Conservation (phyloP, 1,140 invertebrate genomes). For the Nylanderia fulva region DNA sequence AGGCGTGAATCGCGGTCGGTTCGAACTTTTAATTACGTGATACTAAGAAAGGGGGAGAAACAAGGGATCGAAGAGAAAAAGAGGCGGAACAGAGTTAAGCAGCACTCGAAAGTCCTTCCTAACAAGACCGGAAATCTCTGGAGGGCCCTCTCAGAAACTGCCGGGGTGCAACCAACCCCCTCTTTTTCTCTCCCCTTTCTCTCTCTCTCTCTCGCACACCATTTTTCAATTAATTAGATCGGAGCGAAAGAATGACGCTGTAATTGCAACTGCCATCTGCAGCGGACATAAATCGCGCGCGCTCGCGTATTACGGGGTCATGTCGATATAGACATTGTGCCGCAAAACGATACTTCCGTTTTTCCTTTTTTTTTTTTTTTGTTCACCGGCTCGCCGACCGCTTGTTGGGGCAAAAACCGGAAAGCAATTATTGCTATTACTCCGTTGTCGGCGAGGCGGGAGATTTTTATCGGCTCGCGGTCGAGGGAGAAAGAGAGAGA, state of each 20-base stretch:
- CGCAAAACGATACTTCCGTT: conserved; percentile 18
- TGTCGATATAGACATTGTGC: conserved; percentile 10
- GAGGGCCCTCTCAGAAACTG: conserved; percentile 45
- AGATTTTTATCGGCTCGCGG: conserved; percentile 18
- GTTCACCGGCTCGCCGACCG: neutral
- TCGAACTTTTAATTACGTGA: conserved; percentile 82
- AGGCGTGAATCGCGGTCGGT: conserved; percentile 77
- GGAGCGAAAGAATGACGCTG: conserved; percentile 27
- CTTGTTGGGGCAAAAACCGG: neutral
- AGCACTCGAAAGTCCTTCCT: conserved; percentile 70
- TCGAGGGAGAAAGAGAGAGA: neutral
- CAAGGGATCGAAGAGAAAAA: conserved; percentile 18
- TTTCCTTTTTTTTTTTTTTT: conserved; percentile 3
- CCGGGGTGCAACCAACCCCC: neutral
- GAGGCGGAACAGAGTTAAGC: conserved; percentile 63
- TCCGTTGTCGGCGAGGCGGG: neutral
- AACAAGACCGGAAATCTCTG: conserved; percentile 74
- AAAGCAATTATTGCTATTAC: conserved; percentile 53
- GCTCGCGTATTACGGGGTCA: neutral
- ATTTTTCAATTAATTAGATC: conserved; percentile 67
- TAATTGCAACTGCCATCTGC: conserved; percentile 51
- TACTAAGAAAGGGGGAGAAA: conserved; percentile 62
- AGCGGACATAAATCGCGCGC: conserved; percentile 40
- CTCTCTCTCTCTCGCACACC: neutral
- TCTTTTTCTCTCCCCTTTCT: no score